phyloP scores from a whole-genome alignment of 30 jellyfish, hydroid and myxozoan genomes.

The Hydractinia echinata region DNA sequence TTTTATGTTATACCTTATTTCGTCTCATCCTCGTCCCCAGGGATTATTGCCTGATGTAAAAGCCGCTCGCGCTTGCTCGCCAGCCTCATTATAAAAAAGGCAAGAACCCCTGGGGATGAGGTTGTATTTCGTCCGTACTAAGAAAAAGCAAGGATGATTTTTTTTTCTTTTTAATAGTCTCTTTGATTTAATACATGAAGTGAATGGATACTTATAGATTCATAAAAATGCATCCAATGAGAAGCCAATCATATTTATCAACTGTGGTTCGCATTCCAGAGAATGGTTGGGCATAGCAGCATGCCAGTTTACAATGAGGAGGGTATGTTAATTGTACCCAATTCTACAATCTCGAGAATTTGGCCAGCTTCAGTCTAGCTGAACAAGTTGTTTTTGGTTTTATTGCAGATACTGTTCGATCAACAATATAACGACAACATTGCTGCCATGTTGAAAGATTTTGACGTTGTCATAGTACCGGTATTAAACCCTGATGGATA shows the following conservation, averaged over 20 bases:
- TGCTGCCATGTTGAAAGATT: constrained; percentile 37
- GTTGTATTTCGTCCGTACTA: no score
- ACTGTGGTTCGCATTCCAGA: constrained; percentile 81
- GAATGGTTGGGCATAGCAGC: constrained; percentile 78
- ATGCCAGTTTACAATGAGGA: constrained; percentile 55
- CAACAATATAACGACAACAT: constrained; percentile 54
- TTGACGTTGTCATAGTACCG: constrained; percentile 65
- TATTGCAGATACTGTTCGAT: constrained; percentile 62
- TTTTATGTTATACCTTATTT: no score
- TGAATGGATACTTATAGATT: constrained; percentile 29
- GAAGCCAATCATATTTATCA: constrained; percentile 46
- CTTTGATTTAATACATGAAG: background rate
- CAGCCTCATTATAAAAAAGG: no score
- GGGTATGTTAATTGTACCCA: constrained; percentile 40
- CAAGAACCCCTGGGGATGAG: no score
- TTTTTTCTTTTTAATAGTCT: background rate
- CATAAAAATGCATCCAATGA: constrained; percentile 15
- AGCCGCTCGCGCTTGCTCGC: no score
- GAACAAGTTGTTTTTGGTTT: background rate
- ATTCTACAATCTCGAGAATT: no score
- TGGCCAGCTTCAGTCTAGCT: no score
- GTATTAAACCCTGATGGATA: constrained; percentile 87
- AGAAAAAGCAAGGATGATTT: no score
- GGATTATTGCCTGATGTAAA: background rate
- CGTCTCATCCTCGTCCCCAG: background rate